Conservation (phyloP, 2,113 vertebrate species). For the Apeltes quadracus region DNA sequence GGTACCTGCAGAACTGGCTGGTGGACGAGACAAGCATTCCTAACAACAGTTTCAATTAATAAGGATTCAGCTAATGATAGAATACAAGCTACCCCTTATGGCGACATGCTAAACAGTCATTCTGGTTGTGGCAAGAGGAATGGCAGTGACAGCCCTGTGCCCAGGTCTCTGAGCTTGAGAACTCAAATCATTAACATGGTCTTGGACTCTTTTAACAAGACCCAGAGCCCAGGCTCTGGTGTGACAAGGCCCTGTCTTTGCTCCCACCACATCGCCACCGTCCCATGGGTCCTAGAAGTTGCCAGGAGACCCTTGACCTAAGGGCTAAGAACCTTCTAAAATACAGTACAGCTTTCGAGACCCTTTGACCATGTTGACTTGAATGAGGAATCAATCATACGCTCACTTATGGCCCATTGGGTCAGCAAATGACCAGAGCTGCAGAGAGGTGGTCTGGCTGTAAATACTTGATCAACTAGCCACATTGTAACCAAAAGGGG, state of each 20-base stretch:
- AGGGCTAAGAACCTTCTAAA: slow-evolving; percentile 46
- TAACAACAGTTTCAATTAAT: slow-evolving; percentile 21
- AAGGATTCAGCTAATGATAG: slow-evolving; percentile 38
- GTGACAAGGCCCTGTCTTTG: neutral
- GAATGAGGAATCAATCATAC: slow-evolving; percentile 67
- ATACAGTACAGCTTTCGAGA: slow-evolving; percentile 63
- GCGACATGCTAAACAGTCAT: slow-evolving; percentile 46
- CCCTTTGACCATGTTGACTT: slow-evolving; percentile 57
- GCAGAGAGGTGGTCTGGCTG: neutral
- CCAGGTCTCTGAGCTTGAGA: slow-evolving; percentile 63
- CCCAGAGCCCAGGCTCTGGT: neutral
- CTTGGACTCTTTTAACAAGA: slow-evolving; percentile 57
- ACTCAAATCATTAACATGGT: slow-evolving; percentile 52
- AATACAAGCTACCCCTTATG: slow-evolving; percentile 44
- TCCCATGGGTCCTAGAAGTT: slow-evolving; percentile 22
- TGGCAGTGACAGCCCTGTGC: slow-evolving; percentile 46
- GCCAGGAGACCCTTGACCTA: slow-evolving; percentile 57
- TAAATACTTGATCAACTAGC: slow-evolving; percentile 29
- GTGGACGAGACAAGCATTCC: slow-evolving; percentile 2
- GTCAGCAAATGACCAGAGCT: slow-evolving; percentile 38
- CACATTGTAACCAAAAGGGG: too few relatives aligned
- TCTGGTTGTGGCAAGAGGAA: slow-evolving; percentile 30
- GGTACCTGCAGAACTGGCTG: neutral
- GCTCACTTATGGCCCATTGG: slow-evolving; percentile 48
- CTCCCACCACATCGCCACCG: neutral